phyloP scores from a whole-genome alignment of 2,113 vertebrate genomes.

The Apus apus region DNA sequence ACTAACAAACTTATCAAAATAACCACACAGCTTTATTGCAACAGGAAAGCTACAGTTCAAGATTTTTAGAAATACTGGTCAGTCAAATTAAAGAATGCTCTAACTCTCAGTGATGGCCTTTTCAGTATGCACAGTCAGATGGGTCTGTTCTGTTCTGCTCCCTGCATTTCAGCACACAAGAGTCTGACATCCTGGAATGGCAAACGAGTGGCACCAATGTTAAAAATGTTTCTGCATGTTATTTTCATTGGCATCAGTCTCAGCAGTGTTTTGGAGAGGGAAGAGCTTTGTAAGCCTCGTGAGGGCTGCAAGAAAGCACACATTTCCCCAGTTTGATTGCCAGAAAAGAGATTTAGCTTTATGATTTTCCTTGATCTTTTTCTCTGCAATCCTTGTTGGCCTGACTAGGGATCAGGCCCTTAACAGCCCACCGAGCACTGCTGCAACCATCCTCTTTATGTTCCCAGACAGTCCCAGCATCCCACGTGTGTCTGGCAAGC shows the following conservation, averaged over 20 bases:
- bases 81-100: not conserved
- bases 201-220: not conserved
- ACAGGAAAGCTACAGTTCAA: not conserved
- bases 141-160: not conserved
- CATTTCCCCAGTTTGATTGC: not conserved
- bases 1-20: not conserved
- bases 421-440: not conserved
- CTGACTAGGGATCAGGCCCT: not conserved
- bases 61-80: not conserved
- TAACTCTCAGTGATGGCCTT: not conserved
- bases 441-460: not conserved
- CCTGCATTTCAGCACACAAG: not conserved
- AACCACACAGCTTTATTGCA: not conserved
- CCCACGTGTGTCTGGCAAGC: not conserved
- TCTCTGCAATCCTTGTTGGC: not conserved
- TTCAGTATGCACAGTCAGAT: not conserved
- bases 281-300: not conserved
- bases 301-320: not conserved
- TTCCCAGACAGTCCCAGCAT: not conserved
- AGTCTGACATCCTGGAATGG: not conserved
- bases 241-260: slow-evolving; percentile 16
- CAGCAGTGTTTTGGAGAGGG: not conserved
- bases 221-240: not conserved
- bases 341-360: not conserved
- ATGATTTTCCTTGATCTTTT: not conserved